phyloP scores from a whole-genome alignment of 2,113 vertebrate genomes.

The Tyto alba region DNA sequence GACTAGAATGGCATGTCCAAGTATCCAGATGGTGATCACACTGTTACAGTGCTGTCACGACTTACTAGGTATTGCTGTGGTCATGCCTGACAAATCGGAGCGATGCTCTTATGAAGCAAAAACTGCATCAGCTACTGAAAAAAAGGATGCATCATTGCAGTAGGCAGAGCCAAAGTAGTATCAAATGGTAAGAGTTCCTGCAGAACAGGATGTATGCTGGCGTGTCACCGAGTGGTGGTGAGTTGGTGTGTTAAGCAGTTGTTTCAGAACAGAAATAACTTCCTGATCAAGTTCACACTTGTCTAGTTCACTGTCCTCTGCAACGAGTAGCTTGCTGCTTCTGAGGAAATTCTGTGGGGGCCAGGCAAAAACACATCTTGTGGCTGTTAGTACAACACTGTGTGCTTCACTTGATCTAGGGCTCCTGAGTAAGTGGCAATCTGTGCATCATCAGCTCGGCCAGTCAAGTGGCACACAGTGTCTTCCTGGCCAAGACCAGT shows the following conservation, averaged over 20 bases:
- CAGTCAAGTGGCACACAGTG: background rate
- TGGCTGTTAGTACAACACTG: background rate
- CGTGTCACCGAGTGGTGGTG: accelerated
- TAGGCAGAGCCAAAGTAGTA: background rate
- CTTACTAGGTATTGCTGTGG: background rate
- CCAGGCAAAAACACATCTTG: background rate
- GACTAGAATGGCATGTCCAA: background rate
- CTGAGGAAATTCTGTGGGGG: background rate
- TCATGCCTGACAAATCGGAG: background rate
- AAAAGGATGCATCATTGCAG: background rate
- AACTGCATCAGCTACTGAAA: background rate
- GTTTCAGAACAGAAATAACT: background rate
- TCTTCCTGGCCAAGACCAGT: background rate
- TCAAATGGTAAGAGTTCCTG: background rate
- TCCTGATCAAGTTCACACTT: background rate
- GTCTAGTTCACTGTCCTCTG: background rate
- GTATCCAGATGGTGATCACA: background rate
- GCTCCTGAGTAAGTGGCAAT: background rate
- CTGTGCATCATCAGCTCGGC: background rate
- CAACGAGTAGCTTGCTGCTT: background rate
- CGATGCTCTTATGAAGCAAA: background rate
- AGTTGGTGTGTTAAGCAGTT: background rate
- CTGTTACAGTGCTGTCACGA: accelerated
- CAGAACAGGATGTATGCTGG: background rate
- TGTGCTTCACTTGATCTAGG: background rate